phyloP scores from a whole-genome alignment of 2,113 vertebrate species.

The Apaloderma vittatum region DNA sequence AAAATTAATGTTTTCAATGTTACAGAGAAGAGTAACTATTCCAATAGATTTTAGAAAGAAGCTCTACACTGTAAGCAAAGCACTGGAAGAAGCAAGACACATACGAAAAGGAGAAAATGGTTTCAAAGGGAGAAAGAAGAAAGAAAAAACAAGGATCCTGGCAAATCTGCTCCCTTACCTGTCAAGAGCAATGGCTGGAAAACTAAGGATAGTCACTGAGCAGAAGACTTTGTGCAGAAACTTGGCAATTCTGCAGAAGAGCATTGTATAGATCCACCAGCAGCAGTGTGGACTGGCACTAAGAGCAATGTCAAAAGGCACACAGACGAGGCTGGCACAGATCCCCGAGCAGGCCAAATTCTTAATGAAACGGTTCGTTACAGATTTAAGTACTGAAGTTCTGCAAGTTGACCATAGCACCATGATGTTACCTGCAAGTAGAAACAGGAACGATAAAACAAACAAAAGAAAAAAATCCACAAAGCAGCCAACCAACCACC shows the following conservation, averaged over 20 bases:
- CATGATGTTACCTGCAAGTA: slow-evolving; percentile 86
- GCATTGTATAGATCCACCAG: slow-evolving; percentile 91
- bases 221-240: slow-evolving; percentile 98
- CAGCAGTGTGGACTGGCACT: slow-evolving; percentile 93
- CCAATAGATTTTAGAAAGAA: background rate
- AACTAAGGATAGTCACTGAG: slow-evolving; percentile 94
- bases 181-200: slow-evolving; percentile 89
- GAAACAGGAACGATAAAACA: background rate
- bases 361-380: slow-evolving; percentile 94
- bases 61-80: background rate
- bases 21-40: background rate
- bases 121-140: background rate
- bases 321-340: slow-evolving; percentile 92
- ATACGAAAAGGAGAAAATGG: background rate
- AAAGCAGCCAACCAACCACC: background rate
- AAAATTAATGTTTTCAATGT: background rate
- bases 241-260: slow-evolving; percentile 93
- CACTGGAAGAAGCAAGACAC: background rate
- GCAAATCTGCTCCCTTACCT: slow-evolving; percentile 75
- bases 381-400: slow-evolving; percentile 93
- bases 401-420: slow-evolving; percentile 96
- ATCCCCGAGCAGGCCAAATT: slow-evolving; percentile 96
- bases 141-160: background rate
- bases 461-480: background rate
- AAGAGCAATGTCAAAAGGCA: slow-evolving; percentile 95